Percentiles rank a stretch among this genome's conserved stretches.
These are phyloP conservation scores for Gallinago undulata DNA, from an alignment of 2,113 vertebrate genomes.

Conservation along the genomic window DNA sequence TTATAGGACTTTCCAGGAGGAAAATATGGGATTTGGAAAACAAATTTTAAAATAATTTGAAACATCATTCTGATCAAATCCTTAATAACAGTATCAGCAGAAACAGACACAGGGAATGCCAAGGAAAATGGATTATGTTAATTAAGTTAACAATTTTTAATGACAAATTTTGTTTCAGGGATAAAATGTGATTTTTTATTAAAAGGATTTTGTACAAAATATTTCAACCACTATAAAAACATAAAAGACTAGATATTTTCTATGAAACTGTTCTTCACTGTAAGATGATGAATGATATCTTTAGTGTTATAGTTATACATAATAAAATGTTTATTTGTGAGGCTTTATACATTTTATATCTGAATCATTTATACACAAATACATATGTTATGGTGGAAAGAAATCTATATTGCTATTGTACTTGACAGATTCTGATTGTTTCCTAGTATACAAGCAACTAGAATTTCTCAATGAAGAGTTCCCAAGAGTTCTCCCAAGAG, in stretches of 20 bases:
- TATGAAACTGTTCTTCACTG: not conserved
- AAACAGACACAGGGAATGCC: not conserved
- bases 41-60: not conserved
- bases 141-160: conserved; percentile 30
- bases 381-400: not conserved
- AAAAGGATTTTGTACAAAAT: not conserved
- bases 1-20: not conserved
- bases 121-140: conserved; percentile 33
- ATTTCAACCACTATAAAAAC: not conserved
- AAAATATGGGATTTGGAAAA: not conserved
- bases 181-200: not conserved
- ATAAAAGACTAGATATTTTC: not conserved
- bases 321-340: not conserved
- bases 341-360: not conserved
- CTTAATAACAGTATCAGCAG: conserved; percentile 25
- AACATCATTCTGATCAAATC: conserved; percentile 17
- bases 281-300: not conserved
- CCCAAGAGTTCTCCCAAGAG: too few species aligned
- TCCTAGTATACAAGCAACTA: not conserved
- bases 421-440: not conserved
- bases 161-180: not conserved
- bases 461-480: not conserved
- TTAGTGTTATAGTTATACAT: not conserved
- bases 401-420: not conserved
- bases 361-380: not conserved